Evolutionary conservation across 2,888 invertebrate genomes (phyloP).

Genomic region (Fabriciana adippe): DNA sequence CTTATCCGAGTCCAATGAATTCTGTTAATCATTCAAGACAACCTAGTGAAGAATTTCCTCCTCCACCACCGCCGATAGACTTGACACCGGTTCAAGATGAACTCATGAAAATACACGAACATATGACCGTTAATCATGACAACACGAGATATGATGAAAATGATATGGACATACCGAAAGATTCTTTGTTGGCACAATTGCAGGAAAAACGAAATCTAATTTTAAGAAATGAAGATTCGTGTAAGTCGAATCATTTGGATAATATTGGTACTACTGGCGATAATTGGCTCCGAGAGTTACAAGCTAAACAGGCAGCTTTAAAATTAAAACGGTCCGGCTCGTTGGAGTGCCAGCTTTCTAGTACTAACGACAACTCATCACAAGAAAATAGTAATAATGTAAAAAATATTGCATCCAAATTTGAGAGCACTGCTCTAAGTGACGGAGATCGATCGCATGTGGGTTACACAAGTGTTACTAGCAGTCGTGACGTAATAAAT

Average conservation of each 20-base stretch:
- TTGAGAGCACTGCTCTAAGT: conserved; percentile 80
- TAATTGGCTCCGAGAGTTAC: conserved; percentile 89
- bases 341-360: conserved; percentile 66
- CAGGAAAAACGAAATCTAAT: conserved; percentile 85
- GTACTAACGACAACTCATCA: conserved; percentile 51
- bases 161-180: conserved; percentile 62
- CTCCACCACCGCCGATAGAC: conserved; percentile 91
- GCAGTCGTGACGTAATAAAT: conserved; percentile 74
- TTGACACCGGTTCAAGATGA: conserved; percentile 85
- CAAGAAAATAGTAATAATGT: conserved; percentile 77
- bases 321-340: conserved; percentile 69
- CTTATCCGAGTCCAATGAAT: conserved; percentile 90
- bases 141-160: conserved; percentile 46
- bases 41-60: conserved; percentile 94
- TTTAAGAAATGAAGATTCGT: conserved; percentile 68
- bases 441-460: conserved; percentile 69
- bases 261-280: conserved; percentile 69
- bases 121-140: conserved; percentile 40
- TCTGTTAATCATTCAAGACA: conserved; percentile 92
- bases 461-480: conserved; percentile 69
- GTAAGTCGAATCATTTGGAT: conserved; percentile 59
- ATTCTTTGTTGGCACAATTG: conserved; percentile 83
- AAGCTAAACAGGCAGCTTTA: conserved; percentile 87
- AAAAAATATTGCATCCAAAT: conserved; percentile 90
- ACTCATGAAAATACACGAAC: conserved; percentile 73